These are phyloP conservation scores for Synanthedon vespiformis DNA, from an alignment of 2,888 invertebrate species.

Conservation along the genomic window DNA sequence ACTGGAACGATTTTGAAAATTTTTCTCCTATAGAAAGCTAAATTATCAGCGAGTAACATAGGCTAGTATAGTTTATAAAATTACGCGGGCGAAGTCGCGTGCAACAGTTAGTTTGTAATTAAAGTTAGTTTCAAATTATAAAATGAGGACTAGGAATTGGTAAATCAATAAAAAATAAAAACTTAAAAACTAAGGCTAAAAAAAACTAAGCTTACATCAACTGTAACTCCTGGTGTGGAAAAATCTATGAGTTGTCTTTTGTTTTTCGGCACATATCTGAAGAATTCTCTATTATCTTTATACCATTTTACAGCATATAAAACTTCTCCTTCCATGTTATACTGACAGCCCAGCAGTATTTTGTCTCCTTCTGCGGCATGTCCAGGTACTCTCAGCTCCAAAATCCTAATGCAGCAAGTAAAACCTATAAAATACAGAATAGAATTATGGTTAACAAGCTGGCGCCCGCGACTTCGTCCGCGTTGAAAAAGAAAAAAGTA, in stretches of 20 bases:
- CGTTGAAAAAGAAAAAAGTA: too few relatives aligned
- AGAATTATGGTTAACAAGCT: neutral
- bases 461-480: too few relatives aligned
- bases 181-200: neutral
- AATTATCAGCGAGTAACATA: too few relatives aligned
- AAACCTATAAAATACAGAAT: constrained; percentile 20
- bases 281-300: constrained; percentile 87
- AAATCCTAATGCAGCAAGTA: constrained; percentile 73
- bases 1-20: too few relatives aligned
- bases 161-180: too few relatives aligned
- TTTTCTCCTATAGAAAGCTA: too few relatives aligned
- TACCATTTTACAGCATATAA: constrained; percentile 93
- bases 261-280: constrained; percentile 82
- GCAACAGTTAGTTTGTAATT: too few relatives aligned
- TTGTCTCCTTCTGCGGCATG: constrained; percentile 81
- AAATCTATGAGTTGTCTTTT: constrained; percentile 80
- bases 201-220: constrained; percentile 77
- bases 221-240: constrained; percentile 78
- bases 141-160: too few relatives aligned
- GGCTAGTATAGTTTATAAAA: too few relatives aligned
- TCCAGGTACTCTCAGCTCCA: constrained; percentile 83
- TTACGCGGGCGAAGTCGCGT: too few relatives aligned
- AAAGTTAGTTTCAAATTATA: too few relatives aligned
- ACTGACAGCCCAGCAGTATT: constrained; percentile 82
- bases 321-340: constrained; percentile 79